Base-by-base conservation (phyloP, 2,113 vertebrate species). In the Spheniscus mendiculus region DNA sequence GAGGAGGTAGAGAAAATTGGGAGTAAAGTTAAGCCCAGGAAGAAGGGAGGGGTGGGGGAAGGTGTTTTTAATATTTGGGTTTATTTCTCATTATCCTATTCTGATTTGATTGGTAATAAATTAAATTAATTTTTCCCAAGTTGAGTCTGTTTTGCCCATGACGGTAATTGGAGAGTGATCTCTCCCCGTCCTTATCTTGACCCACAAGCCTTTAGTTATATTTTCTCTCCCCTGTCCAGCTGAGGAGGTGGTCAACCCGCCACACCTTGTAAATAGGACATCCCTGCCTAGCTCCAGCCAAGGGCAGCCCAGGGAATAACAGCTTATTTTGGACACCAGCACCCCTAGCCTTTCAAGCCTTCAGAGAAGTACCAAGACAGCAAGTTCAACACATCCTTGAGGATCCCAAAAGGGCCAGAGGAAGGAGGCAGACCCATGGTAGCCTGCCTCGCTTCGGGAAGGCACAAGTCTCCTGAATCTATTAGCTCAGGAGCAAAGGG, bases 391-490 rank as follows among this genome's bases (percentile, higher is more conserved):
- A 3, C 17, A 20, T 17, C 44, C 55, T 32, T 61, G 45, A 90
- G 45, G 32, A 38, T 32, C 22, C 36, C 18, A 1, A 25, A 29
- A 42, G 12, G 29, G 45, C 11, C 38, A 77, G 63, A 78, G 50
- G 17, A n/a, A 56, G 20, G 15, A 53, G 7, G 29, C 58, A 83
- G 76, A 40, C 23, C 29, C 62, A 56, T 1, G 2, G 20, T 8
- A 70, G 10, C 17, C 6, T 36, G 16, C 44, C 58, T 32, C 11
- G 1, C 15, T 36, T 36, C 1, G 2, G 34, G 56, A 84, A 87
- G 38, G 25, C 38, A 55, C 0, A 0, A 90, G 25, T 21, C 23
- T 80, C 56, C 26, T 11, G 0, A 2, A 18, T 16, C 20, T 76
- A 4, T n/a, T 44, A 42, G 23, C 21, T 88, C 66, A 55, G 69